phyloP scores from a whole-genome alignment of 2,797 vertebrate genomes.

The Liasis olivaceus region DNA sequence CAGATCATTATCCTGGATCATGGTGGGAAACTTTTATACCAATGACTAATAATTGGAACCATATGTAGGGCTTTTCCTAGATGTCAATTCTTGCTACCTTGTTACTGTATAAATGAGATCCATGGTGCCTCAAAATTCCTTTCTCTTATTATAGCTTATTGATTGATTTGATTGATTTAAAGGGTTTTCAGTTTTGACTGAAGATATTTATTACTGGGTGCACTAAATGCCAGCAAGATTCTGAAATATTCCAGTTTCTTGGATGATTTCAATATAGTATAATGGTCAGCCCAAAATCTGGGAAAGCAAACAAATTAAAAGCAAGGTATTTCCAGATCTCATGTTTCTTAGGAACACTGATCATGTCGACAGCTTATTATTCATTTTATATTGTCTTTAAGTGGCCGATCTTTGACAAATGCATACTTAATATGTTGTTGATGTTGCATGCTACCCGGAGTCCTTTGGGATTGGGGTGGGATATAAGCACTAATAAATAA shows the following conservation, averaged over 20 bases:
- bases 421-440: background rate
- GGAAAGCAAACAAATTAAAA: conserved; percentile 66
- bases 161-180: background rate
- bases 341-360: conserved; percentile 73
- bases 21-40: background rate
- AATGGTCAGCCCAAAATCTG: conserved; percentile 62
- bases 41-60: background rate
- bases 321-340: conserved; percentile 67
- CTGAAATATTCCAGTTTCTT: conserved; percentile 37
- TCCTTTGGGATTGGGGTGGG: background rate
- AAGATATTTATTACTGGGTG: conserved; percentile 36
- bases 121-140: background rate
- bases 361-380: conserved; percentile 11
- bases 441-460: background rate
- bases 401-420: no score
- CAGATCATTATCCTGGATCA: background rate
- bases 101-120: background rate
- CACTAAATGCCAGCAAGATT: conserved; percentile 36
- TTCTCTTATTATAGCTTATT: conserved; percentile 13
- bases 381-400: background rate
- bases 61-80: background rate
- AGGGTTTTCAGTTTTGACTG: conserved; percentile 18
- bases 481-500: background rate
- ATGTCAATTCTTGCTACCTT: conserved; percentile 6
- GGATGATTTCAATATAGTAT: conserved; percentile 36